These are phyloP conservation scores for Reinhardtius hippoglossoides DNA, from an alignment of 2,113 vertebrate species.

Conservation along the genomic window DNA sequence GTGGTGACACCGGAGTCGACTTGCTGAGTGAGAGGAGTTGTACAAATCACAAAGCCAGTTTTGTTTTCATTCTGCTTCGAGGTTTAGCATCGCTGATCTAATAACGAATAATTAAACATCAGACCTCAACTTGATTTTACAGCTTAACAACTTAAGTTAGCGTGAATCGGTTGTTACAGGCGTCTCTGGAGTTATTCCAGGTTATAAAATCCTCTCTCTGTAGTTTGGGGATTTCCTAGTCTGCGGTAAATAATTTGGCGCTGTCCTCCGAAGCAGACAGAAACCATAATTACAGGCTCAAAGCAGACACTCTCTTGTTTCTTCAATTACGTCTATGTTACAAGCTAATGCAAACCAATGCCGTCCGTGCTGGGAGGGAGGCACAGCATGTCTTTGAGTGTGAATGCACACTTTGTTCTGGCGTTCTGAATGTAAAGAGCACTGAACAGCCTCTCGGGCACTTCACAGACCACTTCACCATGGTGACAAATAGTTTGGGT, in stretches of 20 bases:
- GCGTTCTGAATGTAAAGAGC: conserved; percentile 39
- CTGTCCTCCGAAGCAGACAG: conserved; percentile 46
- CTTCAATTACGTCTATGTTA: conserved; percentile 44
- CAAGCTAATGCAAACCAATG: conserved; percentile 49
- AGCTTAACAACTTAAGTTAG: background rate
- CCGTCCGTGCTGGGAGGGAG: conserved; percentile 21
- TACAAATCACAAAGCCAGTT: background rate
- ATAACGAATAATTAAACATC: background rate
- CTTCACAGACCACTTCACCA: conserved; percentile 20
- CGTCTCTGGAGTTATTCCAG: conserved; percentile 1
- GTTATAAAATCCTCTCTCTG: conserved; percentile 3
- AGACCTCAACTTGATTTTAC: conserved; percentile 1
- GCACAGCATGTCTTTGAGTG: conserved; percentile 10
- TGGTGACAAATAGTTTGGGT: conserved; percentile 21
- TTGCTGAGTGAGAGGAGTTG: background rate
- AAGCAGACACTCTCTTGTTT: conserved; percentile 44
- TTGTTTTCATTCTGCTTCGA: background rate
- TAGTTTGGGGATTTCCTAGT: conserved; percentile 48
- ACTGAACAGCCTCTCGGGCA: background rate
- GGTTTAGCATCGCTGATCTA: background rate
- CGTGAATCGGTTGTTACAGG: background rate
- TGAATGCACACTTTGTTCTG: conserved; percentile 69
- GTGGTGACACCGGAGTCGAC: conserved; percentile 24
- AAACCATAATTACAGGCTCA: conserved; percentile 60
- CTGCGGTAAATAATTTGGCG: conserved; percentile 35